phyloP scores from a whole-genome alignment of 2,888 invertebrate species.

The Cryptocheilus praepositus region DNA sequence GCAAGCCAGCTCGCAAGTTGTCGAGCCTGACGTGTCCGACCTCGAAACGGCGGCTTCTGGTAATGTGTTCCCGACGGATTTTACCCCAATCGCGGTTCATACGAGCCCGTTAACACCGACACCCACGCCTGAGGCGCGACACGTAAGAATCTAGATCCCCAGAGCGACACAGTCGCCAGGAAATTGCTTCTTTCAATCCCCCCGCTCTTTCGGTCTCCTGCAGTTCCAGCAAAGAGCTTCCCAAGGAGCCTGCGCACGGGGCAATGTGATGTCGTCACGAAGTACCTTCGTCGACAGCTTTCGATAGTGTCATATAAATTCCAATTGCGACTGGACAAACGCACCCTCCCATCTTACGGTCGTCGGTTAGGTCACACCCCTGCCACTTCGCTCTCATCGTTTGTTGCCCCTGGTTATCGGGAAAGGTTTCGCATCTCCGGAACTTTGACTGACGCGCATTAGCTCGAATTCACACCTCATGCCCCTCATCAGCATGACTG shows the following conservation, averaged over 20 bases:
- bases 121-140: constrained; percentile 39
- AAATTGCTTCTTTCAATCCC: constrained; percentile 29
- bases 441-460: no score
- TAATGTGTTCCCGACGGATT: constrained; percentile 44
- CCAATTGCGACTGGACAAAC: constrained; percentile 5
- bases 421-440: no score
- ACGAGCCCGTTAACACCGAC: constrained; percentile 50
- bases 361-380: neutral
- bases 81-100: constrained; percentile 43
- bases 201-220: neutral
- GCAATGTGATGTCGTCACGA: neutral
- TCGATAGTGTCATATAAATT: neutral
- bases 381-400: no score
- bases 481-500: no score
- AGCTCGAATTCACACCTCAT: no score
- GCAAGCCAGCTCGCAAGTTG: constrained; percentile 47
- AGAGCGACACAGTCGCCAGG: neutral
- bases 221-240: neutral
- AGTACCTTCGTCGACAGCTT: neutral
- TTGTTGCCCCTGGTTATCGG: no score
- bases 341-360: neutral
- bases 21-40: constrained; percentile 44
- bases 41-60: constrained; percentile 53
- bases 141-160: constrained; percentile 46
- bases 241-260: neutral